Evolutionary conservation across 2,888 invertebrate genomes (phyloP), one percentile per base, ranked within the genome.

Genomic region (Drosophila acutilabella): DNA sequence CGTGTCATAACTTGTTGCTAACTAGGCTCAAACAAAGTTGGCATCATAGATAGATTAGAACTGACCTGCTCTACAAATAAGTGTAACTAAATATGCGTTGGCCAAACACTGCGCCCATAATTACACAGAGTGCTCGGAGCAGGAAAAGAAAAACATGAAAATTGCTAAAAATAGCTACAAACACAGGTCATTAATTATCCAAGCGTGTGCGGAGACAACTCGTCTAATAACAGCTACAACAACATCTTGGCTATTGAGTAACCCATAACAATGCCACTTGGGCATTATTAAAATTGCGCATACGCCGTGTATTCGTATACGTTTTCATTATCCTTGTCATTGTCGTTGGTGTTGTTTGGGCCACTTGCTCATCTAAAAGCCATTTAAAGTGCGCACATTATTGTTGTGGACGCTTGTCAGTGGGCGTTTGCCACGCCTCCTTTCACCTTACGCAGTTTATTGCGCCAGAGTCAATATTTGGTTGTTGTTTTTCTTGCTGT

Each of bases 391-490:
- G 73, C 52, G 62, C 73, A 72, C 65, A 66, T 64, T 71, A 67
- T 67, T 72, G 71, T 70, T 68, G 56, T 60, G 64, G 42, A 44
- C 62, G 64, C 60, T 54, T 69, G 59, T 65, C 51, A 50, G 52
- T 30, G 45, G 53, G 60, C n/a, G 26, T 42, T 1, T 11, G 53
- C 36, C 44, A 18, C 36, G 44, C 23, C 41, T 51, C 5, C 8
- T 11, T 5, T 41, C 13, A 38, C 33, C 45, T 47, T 45, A 56
- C 54, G 60, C 69, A 69, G 81, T 74, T 78, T 80, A 80, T 86
- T 86, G 82, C 84, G 87, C 65, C 69, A 78, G 71, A 66, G 77
- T 87, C 84, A 83, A 83, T 87, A 83, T 83, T 36, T 11, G 30
- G 30, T 86, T 86, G 87, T 65, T 70, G 73, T 48, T 80, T 66